These are phyloP conservation scores for Limosa lapponica DNA, from an alignment of 2,797 vertebrate species.

Conservation along the genomic window DNA sequence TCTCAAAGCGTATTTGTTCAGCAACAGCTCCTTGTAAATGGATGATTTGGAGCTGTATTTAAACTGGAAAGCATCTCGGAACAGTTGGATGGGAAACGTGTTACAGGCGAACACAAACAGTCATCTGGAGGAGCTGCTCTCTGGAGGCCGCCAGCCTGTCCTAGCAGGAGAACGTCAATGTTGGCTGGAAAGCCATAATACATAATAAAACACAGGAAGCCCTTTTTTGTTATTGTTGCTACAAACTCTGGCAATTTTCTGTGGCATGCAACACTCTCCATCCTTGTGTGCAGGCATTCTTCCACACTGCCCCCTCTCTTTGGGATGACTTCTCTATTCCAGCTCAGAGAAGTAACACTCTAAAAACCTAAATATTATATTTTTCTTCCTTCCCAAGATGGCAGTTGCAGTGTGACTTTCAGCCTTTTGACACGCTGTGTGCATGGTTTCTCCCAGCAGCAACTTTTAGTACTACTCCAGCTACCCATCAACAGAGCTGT, in stretches of 20 bases:
- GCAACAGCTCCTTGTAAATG: neutral
- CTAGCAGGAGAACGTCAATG: neutral
- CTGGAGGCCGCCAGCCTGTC: neutral
- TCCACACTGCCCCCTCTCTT: neutral
- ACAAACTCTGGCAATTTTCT: neutral
- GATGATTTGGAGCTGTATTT: neutral
- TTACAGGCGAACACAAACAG: neutral
- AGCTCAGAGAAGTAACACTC: neutral
- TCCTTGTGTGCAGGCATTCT: accelerated
- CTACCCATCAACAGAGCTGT: accelerated
- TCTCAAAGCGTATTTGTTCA: neutral
- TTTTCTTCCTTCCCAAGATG: neutral
- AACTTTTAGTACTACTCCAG: neutral
- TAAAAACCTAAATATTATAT: neutral
- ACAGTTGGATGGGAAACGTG: neutral
- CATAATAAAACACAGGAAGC: constrained; percentile 10
- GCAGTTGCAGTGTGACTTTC: neutral
- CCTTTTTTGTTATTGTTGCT: neutral
- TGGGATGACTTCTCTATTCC: neutral
- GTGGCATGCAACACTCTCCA: neutral
- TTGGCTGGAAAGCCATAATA: neutral
- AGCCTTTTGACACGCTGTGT: neutral
- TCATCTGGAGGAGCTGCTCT: neutral
- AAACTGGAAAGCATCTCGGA: neutral
- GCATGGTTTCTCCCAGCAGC: neutral